A percentile compares a stretch with the other conserved stretches of the same genome.
phyloP scores from a whole-genome alignment of 1,140 invertebrate species.

The Drosophila persimilis region DNA sequence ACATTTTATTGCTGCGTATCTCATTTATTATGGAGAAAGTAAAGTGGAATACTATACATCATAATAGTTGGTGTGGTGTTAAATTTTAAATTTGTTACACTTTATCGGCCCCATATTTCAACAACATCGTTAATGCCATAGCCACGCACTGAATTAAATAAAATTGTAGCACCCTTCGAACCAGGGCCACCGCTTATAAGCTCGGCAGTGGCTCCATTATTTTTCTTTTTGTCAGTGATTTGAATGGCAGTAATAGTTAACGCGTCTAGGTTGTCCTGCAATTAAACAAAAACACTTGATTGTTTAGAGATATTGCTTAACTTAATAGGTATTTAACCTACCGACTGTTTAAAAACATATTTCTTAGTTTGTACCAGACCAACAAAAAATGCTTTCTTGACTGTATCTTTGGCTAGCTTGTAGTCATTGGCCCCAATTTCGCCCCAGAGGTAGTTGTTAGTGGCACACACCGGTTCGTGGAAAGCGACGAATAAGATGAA shows the following conservation, averaged over 20 bases:
- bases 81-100: background rate
- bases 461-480: slow-evolving; percentile 5
- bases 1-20: background rate
- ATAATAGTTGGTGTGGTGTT: background rate
- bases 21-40: slow-evolving; percentile 22
- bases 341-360: slow-evolving; percentile 66
- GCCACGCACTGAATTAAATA: slow-evolving; percentile 60
- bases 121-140: slow-evolving; percentile 64
- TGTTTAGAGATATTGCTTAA: background rate
- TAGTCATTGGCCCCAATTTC: slow-evolving; percentile 56
- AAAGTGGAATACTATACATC: background rate
- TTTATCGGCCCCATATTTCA: slow-evolving; percentile 68
- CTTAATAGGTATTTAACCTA: slow-evolving; percentile 18
- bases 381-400: slow-evolving; percentile 64
- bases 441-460: slow-evolving; percentile 68
- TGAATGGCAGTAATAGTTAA: slow-evolving; percentile 68
- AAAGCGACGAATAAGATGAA: no score
- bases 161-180: slow-evolving; percentile 70
- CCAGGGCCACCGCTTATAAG: slow-evolving; percentile 61
- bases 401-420: slow-evolving; percentile 62
- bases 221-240: slow-evolving; percentile 61
- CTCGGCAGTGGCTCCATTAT: slow-evolving; percentile 58
- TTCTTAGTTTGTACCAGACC: slow-evolving; percentile 61
- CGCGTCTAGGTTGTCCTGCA: slow-evolving; percentile 58
- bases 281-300: background rate